Conservation (phyloP, 92 coral and sea anemone genomes). For the Umimayanthus chanpuru region DNA sequence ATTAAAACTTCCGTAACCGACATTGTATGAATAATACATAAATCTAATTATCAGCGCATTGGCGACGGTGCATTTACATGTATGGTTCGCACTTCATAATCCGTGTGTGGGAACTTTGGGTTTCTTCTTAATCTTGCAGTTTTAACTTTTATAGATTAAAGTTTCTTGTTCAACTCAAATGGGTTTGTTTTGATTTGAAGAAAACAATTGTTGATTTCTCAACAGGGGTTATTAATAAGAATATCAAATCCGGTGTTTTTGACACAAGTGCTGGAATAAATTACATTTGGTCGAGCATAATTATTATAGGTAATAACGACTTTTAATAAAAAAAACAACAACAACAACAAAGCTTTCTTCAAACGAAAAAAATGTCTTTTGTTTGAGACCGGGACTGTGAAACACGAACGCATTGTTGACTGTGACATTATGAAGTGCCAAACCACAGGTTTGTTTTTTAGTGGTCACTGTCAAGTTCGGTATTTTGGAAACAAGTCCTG, state of each 20-base stretch:
- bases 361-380: too few species aligned
- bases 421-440: too few species aligned
- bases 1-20: slow-evolving; percentile 13
- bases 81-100: not conserved
- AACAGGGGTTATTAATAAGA: not conserved
- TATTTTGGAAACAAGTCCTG: too few species aligned
- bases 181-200: not conserved
- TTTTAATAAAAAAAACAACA: not conserved
- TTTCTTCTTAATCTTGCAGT: not conserved
- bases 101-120: not conserved
- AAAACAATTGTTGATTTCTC: not conserved
- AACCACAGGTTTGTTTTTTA: too few species aligned
- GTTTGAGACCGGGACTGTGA: too few species aligned
- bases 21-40: not conserved
- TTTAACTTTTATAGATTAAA: not conserved
- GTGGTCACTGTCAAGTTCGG: too few species aligned
- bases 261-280: not conserved
- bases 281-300: too few species aligned
- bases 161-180: not conserved
- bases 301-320: too few species aligned
- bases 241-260: not conserved
- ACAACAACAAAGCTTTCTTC: not conserved
- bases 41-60: not conserved
- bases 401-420: too few species aligned
- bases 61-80: not conserved